Conservation (phyloP, 2,797 vertebrate genomes). For the Sphenopsis melanotis region DNA sequence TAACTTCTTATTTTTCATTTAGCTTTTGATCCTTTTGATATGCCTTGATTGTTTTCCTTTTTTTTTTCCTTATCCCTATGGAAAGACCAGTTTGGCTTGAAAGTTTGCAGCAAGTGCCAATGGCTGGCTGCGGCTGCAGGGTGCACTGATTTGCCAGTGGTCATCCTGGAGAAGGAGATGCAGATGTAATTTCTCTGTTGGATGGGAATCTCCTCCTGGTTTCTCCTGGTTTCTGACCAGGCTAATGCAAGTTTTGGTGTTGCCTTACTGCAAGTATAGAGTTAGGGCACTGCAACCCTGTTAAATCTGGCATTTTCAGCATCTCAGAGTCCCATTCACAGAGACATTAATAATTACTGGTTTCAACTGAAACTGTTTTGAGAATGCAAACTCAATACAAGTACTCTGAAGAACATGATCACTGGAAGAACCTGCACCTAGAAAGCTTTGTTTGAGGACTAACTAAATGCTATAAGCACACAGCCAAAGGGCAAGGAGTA, state of each 20-base stretch:
- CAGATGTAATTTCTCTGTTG: neutral
- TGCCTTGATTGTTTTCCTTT: neutral
- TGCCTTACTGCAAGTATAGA: neutral
- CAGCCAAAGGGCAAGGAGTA: neutral
- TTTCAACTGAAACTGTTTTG: neutral
- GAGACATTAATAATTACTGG: neutral
- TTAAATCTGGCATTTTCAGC: neutral
- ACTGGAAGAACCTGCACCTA: neutral
- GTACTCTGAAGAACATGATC: neutral
- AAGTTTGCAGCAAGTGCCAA: neutral
- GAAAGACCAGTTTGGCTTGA: neutral
- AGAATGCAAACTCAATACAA: neutral
- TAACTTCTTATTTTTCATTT: neutral
- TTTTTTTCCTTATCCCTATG: neutral
- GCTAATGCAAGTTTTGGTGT: neutral
- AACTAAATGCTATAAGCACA: neutral
- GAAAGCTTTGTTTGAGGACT: neutral
- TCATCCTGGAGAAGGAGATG: neutral
- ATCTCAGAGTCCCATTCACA: neutral
- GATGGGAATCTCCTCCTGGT: neutral
- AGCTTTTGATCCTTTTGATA: neutral
- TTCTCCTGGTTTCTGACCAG: neutral
- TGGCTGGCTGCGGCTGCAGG: neutral
- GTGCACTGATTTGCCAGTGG: accelerated
- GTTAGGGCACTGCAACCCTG: neutral